Percentiles rank a stretch among this genome's conserved stretches.
Conservation (phyloP, 2,113 vertebrate species). For the Phaethon lepturus region DNA sequence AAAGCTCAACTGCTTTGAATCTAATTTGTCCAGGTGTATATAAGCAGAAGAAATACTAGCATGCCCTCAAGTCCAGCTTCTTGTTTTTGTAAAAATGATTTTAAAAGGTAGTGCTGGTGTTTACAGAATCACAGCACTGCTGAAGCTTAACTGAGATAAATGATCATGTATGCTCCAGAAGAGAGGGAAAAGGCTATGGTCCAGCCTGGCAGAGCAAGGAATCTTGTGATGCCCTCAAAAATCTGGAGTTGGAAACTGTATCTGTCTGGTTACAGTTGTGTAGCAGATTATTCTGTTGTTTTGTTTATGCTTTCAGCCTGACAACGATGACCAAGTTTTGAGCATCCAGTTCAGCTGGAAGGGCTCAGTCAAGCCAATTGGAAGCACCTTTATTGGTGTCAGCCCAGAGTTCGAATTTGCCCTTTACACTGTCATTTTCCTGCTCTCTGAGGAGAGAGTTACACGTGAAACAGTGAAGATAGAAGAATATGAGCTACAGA, state of each 20-base stretch:
- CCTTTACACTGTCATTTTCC: slow-evolving; percentile 85
- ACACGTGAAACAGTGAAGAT: slow-evolving; percentile 77
- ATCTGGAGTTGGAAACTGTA: not conserved
- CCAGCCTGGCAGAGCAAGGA: not conserved
- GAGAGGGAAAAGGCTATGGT: not conserved
- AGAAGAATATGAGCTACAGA: slow-evolving; percentile 83
- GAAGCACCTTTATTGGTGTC: slow-evolving; percentile 84
- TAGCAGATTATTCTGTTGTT: not conserved
- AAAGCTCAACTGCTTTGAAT: not conserved
- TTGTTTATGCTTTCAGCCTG: slow-evolving; percentile 73
- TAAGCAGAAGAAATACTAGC: not conserved
- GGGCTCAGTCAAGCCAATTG: slow-evolving; percentile 80
- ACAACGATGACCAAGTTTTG: slow-evolving; percentile 85
- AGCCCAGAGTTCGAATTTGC: slow-evolving; percentile 88
- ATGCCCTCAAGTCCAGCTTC: not conserved
- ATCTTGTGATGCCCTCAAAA: not conserved
- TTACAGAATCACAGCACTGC: not conserved
- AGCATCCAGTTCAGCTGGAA: slow-evolving; percentile 92
- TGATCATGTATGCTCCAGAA: not conserved
- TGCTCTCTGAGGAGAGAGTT: slow-evolving; percentile 77
- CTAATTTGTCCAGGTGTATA: not conserved
- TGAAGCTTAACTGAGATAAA: not conserved
- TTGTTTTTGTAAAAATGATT: not conserved
- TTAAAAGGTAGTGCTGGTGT: not conserved
- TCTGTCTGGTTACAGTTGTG: not conserved